Percentiles rank a stretch among this genome's conserved stretches.
Conservation (phyloP, 2,888 invertebrate species). For the Lagria hirta region DNA sequence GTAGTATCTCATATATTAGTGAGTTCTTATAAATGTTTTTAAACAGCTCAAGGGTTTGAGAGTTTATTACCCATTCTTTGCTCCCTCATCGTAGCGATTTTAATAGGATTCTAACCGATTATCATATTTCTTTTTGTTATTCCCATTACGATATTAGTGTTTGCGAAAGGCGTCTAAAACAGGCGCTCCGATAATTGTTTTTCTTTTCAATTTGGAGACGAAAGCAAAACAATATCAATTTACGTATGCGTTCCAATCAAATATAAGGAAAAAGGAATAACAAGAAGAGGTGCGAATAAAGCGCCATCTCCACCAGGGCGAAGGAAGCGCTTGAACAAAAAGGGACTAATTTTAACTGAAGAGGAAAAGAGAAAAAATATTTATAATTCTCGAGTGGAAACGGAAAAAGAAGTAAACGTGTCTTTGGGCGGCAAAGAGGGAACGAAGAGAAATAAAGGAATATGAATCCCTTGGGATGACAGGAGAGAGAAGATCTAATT, state of each 20-base stretch:
- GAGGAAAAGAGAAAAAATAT: constrained; percentile 49
- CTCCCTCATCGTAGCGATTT: too few species aligned
- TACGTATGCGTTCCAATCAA: constrained; percentile 37
- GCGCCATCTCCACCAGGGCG: constrained; percentile 16
- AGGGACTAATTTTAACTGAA: constrained; percentile 46
- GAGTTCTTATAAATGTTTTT: too few species aligned
- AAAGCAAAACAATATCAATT: constrained; percentile 38
- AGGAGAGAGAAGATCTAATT: constrained; percentile 50
- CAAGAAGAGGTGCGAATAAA: constrained; percentile 35
- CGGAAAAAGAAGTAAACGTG: constrained; percentile 41
- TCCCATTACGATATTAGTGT: too few species aligned
- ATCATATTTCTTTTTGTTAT: too few species aligned
- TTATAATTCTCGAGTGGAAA: constrained; percentile 52
- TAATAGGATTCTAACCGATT: too few species aligned
- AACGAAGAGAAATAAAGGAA: constrained; percentile 43
- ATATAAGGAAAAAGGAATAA: constrained; percentile 30
- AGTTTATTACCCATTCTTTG: too few species aligned
- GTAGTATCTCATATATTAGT: too few species aligned
- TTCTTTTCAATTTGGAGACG: constrained; percentile 34
- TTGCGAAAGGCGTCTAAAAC: constrained; percentile 12
- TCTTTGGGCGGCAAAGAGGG: constrained; percentile 32
- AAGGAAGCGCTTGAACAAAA: constrained; percentile 34
- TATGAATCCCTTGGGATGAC: constrained; percentile 50
- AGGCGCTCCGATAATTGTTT: constrained; percentile 21
- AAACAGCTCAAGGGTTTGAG: too few species aligned